Base-by-base conservation (phyloP, 2,797 vertebrate genomes). In the Tapirus indicus region DNA sequence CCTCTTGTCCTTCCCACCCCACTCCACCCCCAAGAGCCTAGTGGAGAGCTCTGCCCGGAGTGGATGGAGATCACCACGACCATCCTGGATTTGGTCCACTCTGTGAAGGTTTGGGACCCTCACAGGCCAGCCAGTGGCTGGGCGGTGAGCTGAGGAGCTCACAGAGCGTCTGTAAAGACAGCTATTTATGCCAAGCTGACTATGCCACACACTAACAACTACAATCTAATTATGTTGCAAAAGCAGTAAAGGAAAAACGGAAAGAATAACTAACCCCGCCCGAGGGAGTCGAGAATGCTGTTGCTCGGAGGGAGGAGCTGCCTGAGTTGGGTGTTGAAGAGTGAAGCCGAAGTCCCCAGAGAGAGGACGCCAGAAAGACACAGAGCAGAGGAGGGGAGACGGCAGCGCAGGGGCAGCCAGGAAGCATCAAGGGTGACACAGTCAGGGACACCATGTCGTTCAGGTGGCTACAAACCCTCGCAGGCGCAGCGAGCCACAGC, bases 201-300 rank as follows among this genome's bases (percentile, higher is more conserved):
- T 69, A 84, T 18, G 52, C 0, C 60, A 90, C 69, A 85, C 32
- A n/a, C 38, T 47, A 49, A 60, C 66, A 79, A 95, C 80, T 56
- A 89, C 41, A 56, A 97, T 85, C 88, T 88, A 95, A 95, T 92
- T 64, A 78, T n/a, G 74, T 64, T 41, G 44, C 4, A n/a, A 86
- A 93, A 75, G 83, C 91, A 7, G 23, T 25, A 62, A 66, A 17
- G 38, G 74, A 64, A 75, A 94, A 86, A 47, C 75, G 91, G 13
- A 69, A 58, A n/a, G 29, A 69, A n/a, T 11, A 14, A 60, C 18
- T 16, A 75, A 64, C 78, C 7, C 29, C 47, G 56, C 13, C 84
- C 44, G 21, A 58, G 72, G 17, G 38, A 29, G 21, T 41, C 0
- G 0, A 23, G 60, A 32, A 13, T 2, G 12, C 4, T 35, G 32